phyloP scores from a whole-genome alignment of 2,797 vertebrate species.

The Cossypha heuglini region DNA sequence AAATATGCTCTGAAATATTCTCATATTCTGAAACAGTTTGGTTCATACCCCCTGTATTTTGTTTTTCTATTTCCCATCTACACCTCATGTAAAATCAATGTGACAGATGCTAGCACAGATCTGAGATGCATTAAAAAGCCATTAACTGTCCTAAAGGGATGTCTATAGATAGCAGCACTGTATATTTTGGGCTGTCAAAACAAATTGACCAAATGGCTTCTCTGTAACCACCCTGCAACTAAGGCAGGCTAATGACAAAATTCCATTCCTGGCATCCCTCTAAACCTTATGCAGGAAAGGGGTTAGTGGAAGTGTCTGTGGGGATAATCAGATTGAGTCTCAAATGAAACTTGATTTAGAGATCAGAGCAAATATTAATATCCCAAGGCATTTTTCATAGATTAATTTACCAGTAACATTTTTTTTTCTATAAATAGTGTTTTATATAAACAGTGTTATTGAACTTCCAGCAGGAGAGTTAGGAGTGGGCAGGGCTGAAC shows the following conservation, averaged over 20 bases:
- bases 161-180: background rate
- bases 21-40: background rate
- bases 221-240: background rate
- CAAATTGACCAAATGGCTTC: conserved; percentile 23
- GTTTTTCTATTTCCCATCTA: background rate
- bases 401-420: background rate
- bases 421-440: background rate
- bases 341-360: conserved; percentile 12
- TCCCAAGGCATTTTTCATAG: background rate
- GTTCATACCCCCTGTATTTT: background rate
- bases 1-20: conserved; percentile 38
- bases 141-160: conserved; percentile 48
- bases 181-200: conserved; percentile 52
- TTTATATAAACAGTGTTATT: background rate
- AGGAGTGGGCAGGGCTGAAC: background rate
- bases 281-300: background rate
- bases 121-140: conserved; percentile 23
- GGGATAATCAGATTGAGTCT: background rate
- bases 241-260: background rate
- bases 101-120: conserved; percentile 32
- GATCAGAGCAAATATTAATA: conserved; percentile 26
- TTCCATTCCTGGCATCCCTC: background rate
- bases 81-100: conserved; percentile 19
- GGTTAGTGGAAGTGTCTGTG: background rate
- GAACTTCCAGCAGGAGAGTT: background rate